Percentiles rank a stretch among this genome's conserved stretches.
phyloP scores from a whole-genome alignment of 2,888 invertebrate species.

The Mesodorylaimus sp. region DNA sequence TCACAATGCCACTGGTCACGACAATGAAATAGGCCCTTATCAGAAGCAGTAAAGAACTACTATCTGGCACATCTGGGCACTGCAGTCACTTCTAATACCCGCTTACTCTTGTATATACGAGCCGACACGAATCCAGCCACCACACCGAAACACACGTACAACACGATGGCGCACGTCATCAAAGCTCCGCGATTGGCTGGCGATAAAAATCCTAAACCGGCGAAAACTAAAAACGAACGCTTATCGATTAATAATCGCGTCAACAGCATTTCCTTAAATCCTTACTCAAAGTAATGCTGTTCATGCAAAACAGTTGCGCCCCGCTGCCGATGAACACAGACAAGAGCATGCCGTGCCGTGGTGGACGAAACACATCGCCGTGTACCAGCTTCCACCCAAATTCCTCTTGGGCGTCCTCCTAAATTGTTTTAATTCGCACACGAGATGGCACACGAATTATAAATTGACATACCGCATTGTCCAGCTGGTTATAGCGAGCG shows the following conservation, averaged over 20 bases:
- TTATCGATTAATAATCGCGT: neutral
- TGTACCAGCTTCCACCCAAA: slow-evolving; percentile 50
- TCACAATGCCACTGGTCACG: too few species aligned
- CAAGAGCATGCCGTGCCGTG: slow-evolving; percentile 77
- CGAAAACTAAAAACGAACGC: slow-evolving; percentile 50
- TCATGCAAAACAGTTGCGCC: slow-evolving; percentile 86
- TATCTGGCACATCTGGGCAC: too few species aligned
- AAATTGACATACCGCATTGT: slow-evolving; percentile 35
- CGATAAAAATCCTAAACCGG: slow-evolving; percentile 93
- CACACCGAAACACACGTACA: slow-evolving; percentile 88
- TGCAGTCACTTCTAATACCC: too few species aligned
- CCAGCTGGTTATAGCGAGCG: slow-evolving; percentile 79
- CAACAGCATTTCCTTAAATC: slow-evolving; percentile 4
- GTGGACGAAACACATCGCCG: slow-evolving; percentile 46
- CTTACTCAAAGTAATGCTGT: slow-evolving; percentile 63
- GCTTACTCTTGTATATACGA: slow-evolving; percentile 72
- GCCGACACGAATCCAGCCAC: slow-evolving; percentile 93
- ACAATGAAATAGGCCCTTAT: too few species aligned
- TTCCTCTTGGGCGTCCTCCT: slow-evolving; percentile 61
- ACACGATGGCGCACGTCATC: slow-evolving; percentile 91
- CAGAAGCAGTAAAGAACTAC: too few species aligned
- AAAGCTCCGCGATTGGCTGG: slow-evolving; percentile 94
- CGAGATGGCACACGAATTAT: neutral
- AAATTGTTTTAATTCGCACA: slow-evolving; percentile 3
- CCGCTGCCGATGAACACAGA: slow-evolving; percentile 92